A percentile compares a stretch with the other conserved stretches of the same genome.
These are phyloP conservation scores for Meles meles DNA, from an alignment of 2,113 vertebrate genomes.

Conservation along the genomic window DNA sequence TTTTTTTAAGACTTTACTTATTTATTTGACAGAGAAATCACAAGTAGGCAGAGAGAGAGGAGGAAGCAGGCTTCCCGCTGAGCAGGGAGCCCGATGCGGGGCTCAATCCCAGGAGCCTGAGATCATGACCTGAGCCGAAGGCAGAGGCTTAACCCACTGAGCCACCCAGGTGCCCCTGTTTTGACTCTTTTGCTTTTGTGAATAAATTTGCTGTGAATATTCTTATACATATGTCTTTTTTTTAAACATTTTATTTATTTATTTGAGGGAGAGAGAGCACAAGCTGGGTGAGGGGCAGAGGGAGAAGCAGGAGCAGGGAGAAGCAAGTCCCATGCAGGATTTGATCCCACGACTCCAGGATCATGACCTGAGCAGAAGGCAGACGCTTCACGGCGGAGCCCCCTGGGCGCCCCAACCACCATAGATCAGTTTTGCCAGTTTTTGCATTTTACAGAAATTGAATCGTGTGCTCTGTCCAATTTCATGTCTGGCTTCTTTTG, in stretches of 20 bases:
- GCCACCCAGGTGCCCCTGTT: too few relatives aligned
- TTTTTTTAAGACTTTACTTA: too few relatives aligned
- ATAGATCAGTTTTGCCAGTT: background rate
- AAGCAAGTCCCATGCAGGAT: background rate
- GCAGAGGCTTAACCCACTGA: too few relatives aligned
- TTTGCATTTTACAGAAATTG: background rate
- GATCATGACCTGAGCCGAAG: too few relatives aligned
- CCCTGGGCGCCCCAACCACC: background rate
- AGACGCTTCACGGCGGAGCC: background rate
- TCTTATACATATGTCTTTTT: too few relatives aligned
- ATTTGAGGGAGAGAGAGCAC: background rate
- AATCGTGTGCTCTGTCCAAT: background rate
- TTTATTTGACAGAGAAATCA: too few relatives aligned
- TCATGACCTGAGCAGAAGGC: background rate
- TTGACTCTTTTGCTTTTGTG: too few relatives aligned
- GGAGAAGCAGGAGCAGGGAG: background rate
- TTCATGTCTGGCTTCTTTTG: background rate
- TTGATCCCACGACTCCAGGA: background rate
- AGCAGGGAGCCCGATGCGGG: too few relatives aligned
- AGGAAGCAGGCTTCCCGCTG: too few relatives aligned
- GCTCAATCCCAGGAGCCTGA: too few relatives aligned
- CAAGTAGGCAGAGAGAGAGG: too few relatives aligned
- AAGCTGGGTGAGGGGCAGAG: background rate
- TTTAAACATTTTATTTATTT: background rate
- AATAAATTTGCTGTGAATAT: too few relatives aligned